Evolutionary conservation across 2,888 invertebrate genomes (phyloP).

Genomic region (Ctenicera cuprea): DNA sequence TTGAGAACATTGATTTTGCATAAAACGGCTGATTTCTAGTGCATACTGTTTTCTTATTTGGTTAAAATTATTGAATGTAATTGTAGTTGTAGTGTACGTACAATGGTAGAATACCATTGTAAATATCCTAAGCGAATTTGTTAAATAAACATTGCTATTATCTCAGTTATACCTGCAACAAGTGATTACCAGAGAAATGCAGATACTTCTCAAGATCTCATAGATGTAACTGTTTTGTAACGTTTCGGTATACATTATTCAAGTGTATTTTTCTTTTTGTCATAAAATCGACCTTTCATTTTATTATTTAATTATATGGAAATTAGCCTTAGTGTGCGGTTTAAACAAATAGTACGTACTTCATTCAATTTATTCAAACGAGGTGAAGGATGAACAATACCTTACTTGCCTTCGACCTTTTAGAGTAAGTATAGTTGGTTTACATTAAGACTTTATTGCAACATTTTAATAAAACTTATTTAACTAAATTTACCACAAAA

Average conservation of each 20-base stretch:
- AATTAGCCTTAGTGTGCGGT: not conserved
- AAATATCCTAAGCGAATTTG: not conserved
- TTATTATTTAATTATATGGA: constrained; percentile 15
- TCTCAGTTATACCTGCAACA: not conserved
- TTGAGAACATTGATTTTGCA: constrained; percentile 5
- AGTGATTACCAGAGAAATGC: not conserved
- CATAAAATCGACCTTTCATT: constrained; percentile 17
- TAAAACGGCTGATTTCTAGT: not conserved
- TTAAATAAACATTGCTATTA: not conserved
- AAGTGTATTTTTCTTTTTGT: constrained; percentile 1
- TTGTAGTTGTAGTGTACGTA: too few species aligned
- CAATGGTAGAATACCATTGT: not conserved
- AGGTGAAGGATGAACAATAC: constrained; percentile 25
- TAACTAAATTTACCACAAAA: not conserved
- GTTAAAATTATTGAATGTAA: not conserved
- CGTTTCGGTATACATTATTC: constrained; percentile 4
- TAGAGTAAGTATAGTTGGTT: not conserved
- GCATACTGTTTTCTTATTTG: not conserved
- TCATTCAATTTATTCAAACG: not conserved
- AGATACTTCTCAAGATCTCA: not conserved
- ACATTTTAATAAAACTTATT: not conserved
- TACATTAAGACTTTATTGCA: not conserved
- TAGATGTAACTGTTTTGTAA: not conserved
- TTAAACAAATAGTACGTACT: constrained; percentile 5
- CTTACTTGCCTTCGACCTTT: constrained; percentile 16